Base-by-base conservation (phyloP, 2,113 vertebrate species). In the Philantomba maxwellii region DNA sequence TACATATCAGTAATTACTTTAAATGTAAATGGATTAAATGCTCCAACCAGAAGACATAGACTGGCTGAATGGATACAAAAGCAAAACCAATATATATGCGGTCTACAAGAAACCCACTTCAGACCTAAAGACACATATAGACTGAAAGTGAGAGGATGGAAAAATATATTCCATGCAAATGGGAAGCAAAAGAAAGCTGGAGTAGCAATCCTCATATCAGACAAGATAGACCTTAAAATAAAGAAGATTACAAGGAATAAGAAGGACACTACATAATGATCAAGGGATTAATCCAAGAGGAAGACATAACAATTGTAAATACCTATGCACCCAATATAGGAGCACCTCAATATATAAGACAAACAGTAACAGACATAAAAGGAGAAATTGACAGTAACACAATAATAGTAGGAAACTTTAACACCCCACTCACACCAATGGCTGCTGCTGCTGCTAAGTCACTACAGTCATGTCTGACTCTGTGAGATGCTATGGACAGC, bases 401-500 rank as follows among this genome's bases (percentile, higher is more conserved):
- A 36, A 11, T 66, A 66, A 36, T 66, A 5, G 33, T 36, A 66
- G 17, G 33, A 66, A 2, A 36, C 17, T 66, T 66, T 21, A 66
- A 66, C 17, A 43, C 64, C 17, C 4, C 17, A 66, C 17, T 10
- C 64, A 21, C 8, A 66, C 64, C 33, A 66, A 11, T 66, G 64
- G 33, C 16, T 66, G 8, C 64, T 66, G 33, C 64, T 66, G 17
- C 33, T 36, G 17, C 64, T 66, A 66, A 66, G 17, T 66, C 17
- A 2, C 8, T n/a, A 33, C 64, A 36, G 64, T 66, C 0, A 0
- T 36, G 2, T 36, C 17, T 0, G 8, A 66, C 33, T 36, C 33
- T 66, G 17, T 36, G 64, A n/a, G 9, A 21, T 17, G 4, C 8
- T n/a, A 21, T 19, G 17, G 64, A 36, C 9, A 9, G 33, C 64